These are phyloP conservation scores for Syngnathus scovelli DNA, from an alignment of 2,113 vertebrate genomes.

Conservation along the genomic window DNA sequence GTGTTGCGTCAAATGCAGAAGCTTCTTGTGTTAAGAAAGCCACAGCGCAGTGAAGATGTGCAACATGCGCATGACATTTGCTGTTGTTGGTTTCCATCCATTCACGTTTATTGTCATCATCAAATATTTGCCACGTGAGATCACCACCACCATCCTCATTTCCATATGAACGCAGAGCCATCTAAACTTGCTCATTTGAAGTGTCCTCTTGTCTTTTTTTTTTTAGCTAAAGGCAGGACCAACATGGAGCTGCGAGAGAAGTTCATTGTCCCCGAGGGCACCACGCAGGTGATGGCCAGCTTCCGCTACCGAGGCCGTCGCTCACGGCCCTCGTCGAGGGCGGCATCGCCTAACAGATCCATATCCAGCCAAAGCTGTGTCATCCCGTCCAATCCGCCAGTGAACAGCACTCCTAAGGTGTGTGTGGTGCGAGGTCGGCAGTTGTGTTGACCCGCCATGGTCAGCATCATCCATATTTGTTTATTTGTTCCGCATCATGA, in stretches of 20 bases:
- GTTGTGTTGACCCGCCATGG: neutral
- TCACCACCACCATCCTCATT: neutral
- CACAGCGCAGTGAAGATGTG: neutral
- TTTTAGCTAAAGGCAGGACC: slow-evolving; percentile 90
- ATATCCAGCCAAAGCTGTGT: slow-evolving; percentile 85
- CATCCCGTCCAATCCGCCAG: slow-evolving; percentile 57
- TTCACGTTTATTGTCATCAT: neutral
- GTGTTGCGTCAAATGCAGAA: neutral
- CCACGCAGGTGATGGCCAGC: slow-evolving; percentile 90
- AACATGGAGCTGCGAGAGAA: slow-evolving; percentile 96
- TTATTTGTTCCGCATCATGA: slow-evolving; percentile 12
- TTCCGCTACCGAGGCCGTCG: slow-evolving; percentile 90
- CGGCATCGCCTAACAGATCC: slow-evolving; percentile 89
- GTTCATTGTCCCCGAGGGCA: slow-evolving; percentile 93
- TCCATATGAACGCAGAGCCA: neutral
- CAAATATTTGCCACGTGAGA: neutral
- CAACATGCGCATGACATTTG: slow-evolving; percentile 1
- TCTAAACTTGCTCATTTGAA: slow-evolving; percentile 13
- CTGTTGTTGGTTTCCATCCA: neutral
- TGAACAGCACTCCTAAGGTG: slow-evolving; percentile 83
- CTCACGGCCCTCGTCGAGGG: slow-evolving; percentile 89
- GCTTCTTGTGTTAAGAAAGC: neutral
- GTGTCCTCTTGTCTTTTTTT: slow-evolving; percentile 12
- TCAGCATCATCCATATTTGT: neutral
- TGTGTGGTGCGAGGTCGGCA: neutral